phyloP scores from a whole-genome alignment of 2,113 vertebrate genomes.

The Melanostigma gelatinosum region DNA sequence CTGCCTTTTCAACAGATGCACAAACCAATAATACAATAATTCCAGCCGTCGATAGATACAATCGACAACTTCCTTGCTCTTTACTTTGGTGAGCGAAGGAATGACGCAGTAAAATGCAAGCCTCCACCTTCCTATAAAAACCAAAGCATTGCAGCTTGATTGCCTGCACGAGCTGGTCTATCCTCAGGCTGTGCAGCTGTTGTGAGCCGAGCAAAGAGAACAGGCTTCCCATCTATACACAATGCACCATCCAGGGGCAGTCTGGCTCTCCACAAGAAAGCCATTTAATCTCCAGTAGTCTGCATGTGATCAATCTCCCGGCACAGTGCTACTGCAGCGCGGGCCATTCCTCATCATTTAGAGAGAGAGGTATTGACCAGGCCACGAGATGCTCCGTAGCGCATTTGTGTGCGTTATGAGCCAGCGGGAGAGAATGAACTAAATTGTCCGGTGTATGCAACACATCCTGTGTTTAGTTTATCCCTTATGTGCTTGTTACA shows the following conservation, averaged over 20 bases:
- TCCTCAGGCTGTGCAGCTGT: conserved; percentile 44
- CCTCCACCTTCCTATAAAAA: conserved; percentile 17
- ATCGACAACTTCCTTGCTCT: conserved; percentile 1
- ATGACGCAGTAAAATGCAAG: conserved; percentile 15
- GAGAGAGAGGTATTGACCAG: conserved; percentile 77
- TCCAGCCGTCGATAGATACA: background rate
- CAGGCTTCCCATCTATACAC: conserved; percentile 40
- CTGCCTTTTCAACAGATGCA: background rate
- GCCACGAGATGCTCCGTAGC: conserved; percentile 52
- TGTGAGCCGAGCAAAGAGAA: conserved; percentile 31
- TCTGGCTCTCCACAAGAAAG: conserved; percentile 71
- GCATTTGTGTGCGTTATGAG: conserved; percentile 52
- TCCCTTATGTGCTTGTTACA: background rate
- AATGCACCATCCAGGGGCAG: conserved; percentile 61
- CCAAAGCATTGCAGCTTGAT: conserved; percentile 17
- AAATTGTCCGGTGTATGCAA: conserved; percentile 25
- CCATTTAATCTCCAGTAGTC: conserved; percentile 79
- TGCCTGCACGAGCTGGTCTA: conserved; percentile 13
- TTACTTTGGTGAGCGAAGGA: conserved; percentile 8
- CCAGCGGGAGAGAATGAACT: conserved; percentile 48
- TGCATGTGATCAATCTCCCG: conserved; percentile 79
- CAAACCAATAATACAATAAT: background rate
- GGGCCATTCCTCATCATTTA: conserved; percentile 81
- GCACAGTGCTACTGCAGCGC: conserved; percentile 74
- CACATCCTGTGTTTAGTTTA: conserved; percentile 2